Conservation (phyloP, 1,140 invertebrate genomes). For the Neodiprion fabricii region DNA sequence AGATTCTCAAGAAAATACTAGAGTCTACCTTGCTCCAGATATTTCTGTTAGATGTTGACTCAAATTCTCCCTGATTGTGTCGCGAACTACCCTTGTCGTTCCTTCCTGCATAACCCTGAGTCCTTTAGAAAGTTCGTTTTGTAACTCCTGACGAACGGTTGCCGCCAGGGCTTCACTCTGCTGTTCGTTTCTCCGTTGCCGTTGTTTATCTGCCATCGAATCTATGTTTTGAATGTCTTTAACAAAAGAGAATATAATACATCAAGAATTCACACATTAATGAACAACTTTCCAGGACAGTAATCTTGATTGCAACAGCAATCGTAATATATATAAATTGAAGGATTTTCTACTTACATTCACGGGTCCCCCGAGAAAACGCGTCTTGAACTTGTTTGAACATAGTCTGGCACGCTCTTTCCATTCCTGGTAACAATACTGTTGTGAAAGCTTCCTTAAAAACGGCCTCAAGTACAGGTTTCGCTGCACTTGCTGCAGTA, state of each 20-base stretch:
- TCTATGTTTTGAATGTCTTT: constrained; percentile 54
- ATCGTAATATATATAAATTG: background rate
- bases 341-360: constrained; percentile 72
- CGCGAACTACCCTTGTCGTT: constrained; percentile 48
- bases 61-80: constrained; percentile 54
- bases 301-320: no score
- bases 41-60: constrained; percentile 55
- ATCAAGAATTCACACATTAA: constrained; percentile 8
- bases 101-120: constrained; percentile 47
- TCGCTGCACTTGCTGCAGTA: constrained; percentile 70
- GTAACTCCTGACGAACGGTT: constrained; percentile 51
- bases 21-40: constrained; percentile 47
- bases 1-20: background rate
- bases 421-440: constrained; percentile 81
- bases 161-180: constrained; percentile 46
- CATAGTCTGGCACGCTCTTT: constrained; percentile 83
- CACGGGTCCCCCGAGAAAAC: constrained; percentile 84
- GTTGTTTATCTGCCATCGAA: constrained; percentile 45
- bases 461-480: constrained; percentile 70
- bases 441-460: constrained; percentile 79
- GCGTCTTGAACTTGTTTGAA: constrained; percentile 87
- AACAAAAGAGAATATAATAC: constrained; percentile 27
- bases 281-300: background rate
- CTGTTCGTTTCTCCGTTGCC: constrained; percentile 49
- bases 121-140: constrained; percentile 48